These are phyloP conservation scores for Pocillopora meandrina DNA, from an alignment of 92 coral and sea anemone genomes.

Conservation along the genomic window DNA sequence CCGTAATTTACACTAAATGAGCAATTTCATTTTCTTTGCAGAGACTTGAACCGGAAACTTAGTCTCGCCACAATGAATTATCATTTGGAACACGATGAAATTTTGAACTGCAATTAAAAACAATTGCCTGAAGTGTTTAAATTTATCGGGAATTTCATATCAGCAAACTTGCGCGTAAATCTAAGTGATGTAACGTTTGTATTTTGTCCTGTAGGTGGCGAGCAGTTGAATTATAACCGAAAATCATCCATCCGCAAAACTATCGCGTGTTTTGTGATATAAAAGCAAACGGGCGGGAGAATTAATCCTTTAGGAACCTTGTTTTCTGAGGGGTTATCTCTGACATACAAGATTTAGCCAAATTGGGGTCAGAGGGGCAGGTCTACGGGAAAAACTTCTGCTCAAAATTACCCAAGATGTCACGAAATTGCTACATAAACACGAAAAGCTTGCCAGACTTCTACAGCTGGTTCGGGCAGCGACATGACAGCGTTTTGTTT, in stretches of 20 bases:
- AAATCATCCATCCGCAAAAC: slow-evolving; percentile 7
- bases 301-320: slow-evolving; percentile 34
- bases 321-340: slow-evolving; percentile 47
- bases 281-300: slow-evolving; percentile 31
- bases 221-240: not conserved
- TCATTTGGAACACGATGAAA: slow-evolving; percentile 33
- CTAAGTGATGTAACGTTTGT: not conserved
- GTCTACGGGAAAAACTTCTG: slow-evolving; percentile 26
- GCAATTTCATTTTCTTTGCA: slow-evolving; percentile 36
- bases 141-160: slow-evolving; percentile 31
- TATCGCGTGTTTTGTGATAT: slow-evolving; percentile 48
- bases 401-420: slow-evolving; percentile 8
- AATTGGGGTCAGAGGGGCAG: slow-evolving; percentile 33
- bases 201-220: not conserved
- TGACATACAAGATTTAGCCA: slow-evolving; percentile 38
- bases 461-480: slow-evolving; percentile 37
- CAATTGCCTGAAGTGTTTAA: slow-evolving; percentile 43
- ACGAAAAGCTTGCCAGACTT: not conserved
- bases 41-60: slow-evolving; percentile 46
- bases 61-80: slow-evolving; percentile 24
- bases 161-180: slow-evolving; percentile 9
- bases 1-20: slow-evolving; percentile 36
- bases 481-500: slow-evolving; percentile 33
- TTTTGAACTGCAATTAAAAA: slow-evolving; percentile 52
- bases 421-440: slow-evolving; percentile 37